These are phyloP conservation scores for Buphagus erythrorhynchus DNA, from an alignment of 2,797 vertebrate species.

Conservation along the genomic window DNA sequence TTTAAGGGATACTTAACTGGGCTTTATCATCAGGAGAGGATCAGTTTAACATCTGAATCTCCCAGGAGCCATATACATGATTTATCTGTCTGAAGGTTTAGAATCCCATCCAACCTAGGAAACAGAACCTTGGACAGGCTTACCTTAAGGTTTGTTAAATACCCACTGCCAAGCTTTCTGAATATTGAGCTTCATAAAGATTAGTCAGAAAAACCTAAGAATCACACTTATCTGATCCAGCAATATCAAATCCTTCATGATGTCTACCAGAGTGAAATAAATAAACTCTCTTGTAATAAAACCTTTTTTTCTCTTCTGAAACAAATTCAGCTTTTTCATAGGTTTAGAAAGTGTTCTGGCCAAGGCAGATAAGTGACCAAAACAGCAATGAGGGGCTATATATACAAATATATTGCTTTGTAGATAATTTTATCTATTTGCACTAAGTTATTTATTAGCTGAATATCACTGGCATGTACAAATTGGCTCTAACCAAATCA, in stretches of 20 bases:
- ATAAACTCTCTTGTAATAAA: not conserved
- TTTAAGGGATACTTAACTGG: not conserved
- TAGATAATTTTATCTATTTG: not conserved
- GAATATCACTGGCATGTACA: not conserved
- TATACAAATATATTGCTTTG: not conserved
- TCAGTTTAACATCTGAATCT: not conserved
- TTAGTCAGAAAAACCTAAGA: not conserved
- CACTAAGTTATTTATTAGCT: conserved; percentile 1
- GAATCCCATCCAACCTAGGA: not conserved
- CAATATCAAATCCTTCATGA: not conserved
- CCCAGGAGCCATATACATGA: not conserved
- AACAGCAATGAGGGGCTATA: not conserved
- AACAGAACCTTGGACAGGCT: not conserved
- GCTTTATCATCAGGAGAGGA: not conserved
- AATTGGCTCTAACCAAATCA: not conserved
- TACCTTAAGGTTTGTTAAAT: not conserved
- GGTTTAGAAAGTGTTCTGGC: not conserved
- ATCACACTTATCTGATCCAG: not conserved
- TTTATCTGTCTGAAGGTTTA: not conserved
- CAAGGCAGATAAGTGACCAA: not conserved
- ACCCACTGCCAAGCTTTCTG: not conserved
- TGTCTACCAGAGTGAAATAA: not conserved
- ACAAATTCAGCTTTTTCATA: not conserved
- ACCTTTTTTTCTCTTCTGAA: not conserved
- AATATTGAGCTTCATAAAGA: not conserved